A percentile compares a stretch with the other conserved stretches of the same genome.
These are phyloP conservation scores for Ectemnius cavifrons DNA, from an alignment of 2,888 invertebrate species.

Conservation along the genomic window DNA sequence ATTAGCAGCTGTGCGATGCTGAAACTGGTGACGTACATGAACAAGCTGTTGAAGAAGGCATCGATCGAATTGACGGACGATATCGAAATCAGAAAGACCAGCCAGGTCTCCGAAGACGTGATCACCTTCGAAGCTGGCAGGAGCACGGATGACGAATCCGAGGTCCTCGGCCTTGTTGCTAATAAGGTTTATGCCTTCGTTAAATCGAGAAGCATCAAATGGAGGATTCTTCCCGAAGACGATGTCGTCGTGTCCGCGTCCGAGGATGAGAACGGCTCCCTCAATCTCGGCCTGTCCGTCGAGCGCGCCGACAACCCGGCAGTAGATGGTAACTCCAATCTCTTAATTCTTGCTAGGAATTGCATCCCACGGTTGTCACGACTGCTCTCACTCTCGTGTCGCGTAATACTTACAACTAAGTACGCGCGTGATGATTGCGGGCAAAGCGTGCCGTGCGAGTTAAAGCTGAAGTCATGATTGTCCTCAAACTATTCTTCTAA, in stretches of 20 bases:
- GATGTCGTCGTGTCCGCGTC: conserved; percentile 88
- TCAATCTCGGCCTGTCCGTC: conserved; percentile 86
- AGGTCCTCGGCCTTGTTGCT: conserved; percentile 82
- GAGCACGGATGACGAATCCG: conserved; percentile 80
- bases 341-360: background rate
- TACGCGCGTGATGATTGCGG: background rate
- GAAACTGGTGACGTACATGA: conserved; percentile 90
- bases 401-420: conserved; percentile 1
- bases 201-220: conserved; percentile 87
- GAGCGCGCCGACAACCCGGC: conserved; percentile 81
- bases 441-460: background rate
- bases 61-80: conserved; percentile 88
- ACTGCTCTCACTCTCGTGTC: background rate
- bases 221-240: conserved; percentile 88
- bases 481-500: background rate
- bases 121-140: conserved; percentile 82
- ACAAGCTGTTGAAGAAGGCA: conserved; percentile 88
- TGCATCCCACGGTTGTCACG: background rate
- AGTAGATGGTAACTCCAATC: conserved; percentile 69
- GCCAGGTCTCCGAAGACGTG: conserved; percentile 81
- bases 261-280: conserved; percentile 83
- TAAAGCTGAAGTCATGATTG: background rate
- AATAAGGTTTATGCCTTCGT: conserved; percentile 89
- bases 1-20: conserved; percentile 90
- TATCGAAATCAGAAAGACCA: conserved; percentile 84